phyloP scores from a whole-genome alignment of 2,888 invertebrate genomes.

The Synanthedon formicaeformis region DNA sequence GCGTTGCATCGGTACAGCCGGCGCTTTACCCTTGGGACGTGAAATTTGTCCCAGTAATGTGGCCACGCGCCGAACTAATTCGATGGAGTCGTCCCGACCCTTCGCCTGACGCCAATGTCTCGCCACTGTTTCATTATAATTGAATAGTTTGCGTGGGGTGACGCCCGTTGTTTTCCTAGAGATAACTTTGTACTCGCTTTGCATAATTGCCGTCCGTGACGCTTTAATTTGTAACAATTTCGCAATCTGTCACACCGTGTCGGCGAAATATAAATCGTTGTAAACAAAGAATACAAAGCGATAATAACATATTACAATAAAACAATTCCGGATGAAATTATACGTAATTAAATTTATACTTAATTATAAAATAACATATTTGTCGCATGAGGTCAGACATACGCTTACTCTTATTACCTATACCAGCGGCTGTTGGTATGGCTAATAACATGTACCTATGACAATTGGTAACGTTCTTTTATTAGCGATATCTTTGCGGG shows the following conservation, averaged over 20 bases:
- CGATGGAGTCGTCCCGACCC: conserved; percentile 52
- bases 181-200: conserved; percentile 63
- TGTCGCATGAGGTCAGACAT: too few relatives aligned
- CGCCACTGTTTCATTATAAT: conserved; percentile 64
- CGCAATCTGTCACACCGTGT: conserved; percentile 56
- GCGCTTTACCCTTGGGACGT: conserved; percentile 38
- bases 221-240: conserved; percentile 60
- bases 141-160: conserved; percentile 62
- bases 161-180: conserved; percentile 53
- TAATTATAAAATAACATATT: too few relatives aligned
- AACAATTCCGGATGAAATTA: too few relatives aligned
- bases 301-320: too few relatives aligned
- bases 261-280: background rate
- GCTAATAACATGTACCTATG: too few relatives aligned
- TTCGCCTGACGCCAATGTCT: conserved; percentile 53
- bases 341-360: too few relatives aligned
- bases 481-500: too few relatives aligned
- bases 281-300: background rate
- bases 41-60: conserved; percentile 66
- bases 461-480: too few relatives aligned
- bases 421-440: too few relatives aligned
- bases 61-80: conserved; percentile 68
- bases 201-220: conserved; percentile 58
- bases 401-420: too few relatives aligned
- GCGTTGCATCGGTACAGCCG: conserved; percentile 53